Base-by-base conservation (phyloP, 2,888 invertebrate species). In the Sylvicola fuscatus region DNA sequence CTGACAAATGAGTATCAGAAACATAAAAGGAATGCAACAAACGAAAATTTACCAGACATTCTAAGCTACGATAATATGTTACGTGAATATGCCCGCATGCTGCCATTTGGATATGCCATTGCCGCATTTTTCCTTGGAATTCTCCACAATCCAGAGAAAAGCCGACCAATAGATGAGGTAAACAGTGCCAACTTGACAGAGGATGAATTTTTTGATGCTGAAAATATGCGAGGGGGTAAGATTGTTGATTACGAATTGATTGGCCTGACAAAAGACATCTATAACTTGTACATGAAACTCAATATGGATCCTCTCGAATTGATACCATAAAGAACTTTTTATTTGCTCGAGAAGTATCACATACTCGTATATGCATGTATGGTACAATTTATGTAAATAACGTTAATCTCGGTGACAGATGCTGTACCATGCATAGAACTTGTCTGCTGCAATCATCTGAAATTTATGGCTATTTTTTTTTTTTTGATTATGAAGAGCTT, bases 211-310 rank as follows among this genome's bases (percentile, higher is more conserved):
- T 38, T 42, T 3, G n/a, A 45, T 2, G 41, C 41, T 2, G 26
- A 38, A 0, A 26, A 46, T 40, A 36, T 21, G 0, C 41, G 45
- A 12, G 58, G 58, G 3, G 58, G 58, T 2, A 52, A 52, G 17
- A 30, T 41, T 2, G 47, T 51, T 1, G 47, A 58, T 40, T 44
- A 42, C 1, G 58, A 58, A 38, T 27, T 56, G 21, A 46, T 54
- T 0, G 46, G 51, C 33, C 50, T 56, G 37, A 33, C 51, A 1
- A 48, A 39, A 35, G 53, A 57, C 39, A 37, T 57, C 32, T 50
- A 47, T 38, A 50, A 52, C 2, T 37, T 56, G 21, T 21, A 6
- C 21, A 21, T 8, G 8, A 21, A 21, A 21, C 8, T 21, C 21
- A 4, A 21, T 6, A 21, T 21, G 4, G 21, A 21, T 21, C 21